Evolutionary conservation across 2,797 vertebrate species (phyloP).

Genomic region (Notamacropus eugenii): DNA sequence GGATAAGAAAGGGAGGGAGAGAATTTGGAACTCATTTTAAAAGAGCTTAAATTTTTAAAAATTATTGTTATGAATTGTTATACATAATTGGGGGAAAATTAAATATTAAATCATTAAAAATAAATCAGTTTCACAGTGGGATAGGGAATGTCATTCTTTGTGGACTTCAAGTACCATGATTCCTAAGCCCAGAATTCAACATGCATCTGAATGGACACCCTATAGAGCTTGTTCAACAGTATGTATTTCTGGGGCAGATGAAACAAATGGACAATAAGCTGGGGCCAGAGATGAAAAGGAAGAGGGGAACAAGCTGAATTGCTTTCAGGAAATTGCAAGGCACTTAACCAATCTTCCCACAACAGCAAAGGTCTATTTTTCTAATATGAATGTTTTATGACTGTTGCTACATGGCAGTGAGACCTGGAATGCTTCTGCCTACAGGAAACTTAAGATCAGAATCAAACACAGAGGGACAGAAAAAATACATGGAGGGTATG

Average conservation of each 20-base stretch:
- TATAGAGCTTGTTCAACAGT: background rate
- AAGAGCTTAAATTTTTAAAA: background rate
- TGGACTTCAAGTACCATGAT: background rate
- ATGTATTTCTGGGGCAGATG: background rate
- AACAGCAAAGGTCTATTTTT: background rate
- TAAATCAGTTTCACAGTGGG: background rate
- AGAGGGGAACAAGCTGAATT: background rate
- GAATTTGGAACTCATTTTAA: background rate
- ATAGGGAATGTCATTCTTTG: background rate
- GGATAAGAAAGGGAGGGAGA: no score
- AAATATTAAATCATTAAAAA: background rate
- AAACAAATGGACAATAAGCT: background rate
- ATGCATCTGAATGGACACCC: background rate
- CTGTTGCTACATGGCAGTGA: background rate
- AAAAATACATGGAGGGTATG: background rate
- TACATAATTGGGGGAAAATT: background rate
- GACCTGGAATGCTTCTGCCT: background rate
- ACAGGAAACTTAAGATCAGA: background rate
- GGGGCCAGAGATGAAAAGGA: background rate
- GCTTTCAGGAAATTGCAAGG: background rate
- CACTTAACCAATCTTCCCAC: background rate
- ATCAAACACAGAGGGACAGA: background rate
- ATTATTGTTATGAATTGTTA: background rate
- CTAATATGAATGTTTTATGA: background rate
- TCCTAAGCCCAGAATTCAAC: background rate